Percentiles rank a stretch among this genome's conserved stretches.
Evolutionary conservation across 2,113 vertebrate genomes (phyloP).

Genomic region (Cynopterus brachyotis): DNA sequence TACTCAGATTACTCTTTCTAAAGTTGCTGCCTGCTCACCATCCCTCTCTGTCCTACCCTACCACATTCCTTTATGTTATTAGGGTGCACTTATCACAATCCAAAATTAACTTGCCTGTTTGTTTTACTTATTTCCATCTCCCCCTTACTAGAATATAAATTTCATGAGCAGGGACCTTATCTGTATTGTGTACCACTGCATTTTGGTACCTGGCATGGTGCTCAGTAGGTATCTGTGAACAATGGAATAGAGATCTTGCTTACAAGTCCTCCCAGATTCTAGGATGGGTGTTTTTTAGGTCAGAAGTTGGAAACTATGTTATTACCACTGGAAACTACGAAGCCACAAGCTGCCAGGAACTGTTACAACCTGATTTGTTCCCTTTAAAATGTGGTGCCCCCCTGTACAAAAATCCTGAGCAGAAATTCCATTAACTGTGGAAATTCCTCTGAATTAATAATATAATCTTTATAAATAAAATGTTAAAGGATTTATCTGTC

Average conservation of each 20-base stretch:
- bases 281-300: background rate
- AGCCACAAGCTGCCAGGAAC: background rate
- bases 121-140: background rate
- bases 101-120: background rate
- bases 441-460: background rate
- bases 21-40: background rate
- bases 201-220: background rate
- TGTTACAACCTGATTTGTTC: background rate
- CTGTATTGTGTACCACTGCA: background rate
- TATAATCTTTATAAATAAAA: background rate
- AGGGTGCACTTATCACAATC: background rate
- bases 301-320: background rate
- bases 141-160: background rate
- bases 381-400: background rate
- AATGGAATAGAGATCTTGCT: conserved; percentile 1
- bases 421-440: conserved; percentile 21
- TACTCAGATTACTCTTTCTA: background rate
- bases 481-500: background rate
- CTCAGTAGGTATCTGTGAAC: background rate
- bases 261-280: background rate
- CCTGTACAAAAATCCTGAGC: background rate
- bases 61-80: background rate
- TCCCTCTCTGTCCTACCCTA: rapidly evolving
- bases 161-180: background rate
- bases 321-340: background rate